Evolutionary conservation across 2,888 invertebrate genomes (phyloP).

Genomic region (Thera britannica): DNA sequence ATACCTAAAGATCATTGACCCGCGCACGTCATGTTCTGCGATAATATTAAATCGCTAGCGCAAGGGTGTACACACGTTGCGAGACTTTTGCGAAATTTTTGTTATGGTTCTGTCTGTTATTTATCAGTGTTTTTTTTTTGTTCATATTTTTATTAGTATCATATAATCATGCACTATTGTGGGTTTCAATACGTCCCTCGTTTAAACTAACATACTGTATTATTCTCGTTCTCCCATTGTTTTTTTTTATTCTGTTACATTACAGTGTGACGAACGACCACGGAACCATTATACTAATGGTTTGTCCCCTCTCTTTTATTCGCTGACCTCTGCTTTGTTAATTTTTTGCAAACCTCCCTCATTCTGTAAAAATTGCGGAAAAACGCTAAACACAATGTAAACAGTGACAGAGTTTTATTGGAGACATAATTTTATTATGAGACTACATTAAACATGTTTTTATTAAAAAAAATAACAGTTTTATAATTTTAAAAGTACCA

Average conservation of each 20-base stretch:
- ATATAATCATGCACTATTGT: too few relatives aligned
- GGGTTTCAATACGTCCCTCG: too few relatives aligned
- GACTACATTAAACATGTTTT: background rate
- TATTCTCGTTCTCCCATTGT: background rate
- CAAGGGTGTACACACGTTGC: too few relatives aligned
- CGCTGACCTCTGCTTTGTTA: constrained; percentile 50
- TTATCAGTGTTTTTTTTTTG: too few relatives aligned
- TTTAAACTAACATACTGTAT: too few relatives aligned
- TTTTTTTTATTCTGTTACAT: constrained; percentile 28
- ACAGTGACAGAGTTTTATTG: constrained; percentile 40
- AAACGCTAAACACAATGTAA: constrained; percentile 36
- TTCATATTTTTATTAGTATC: too few relatives aligned
- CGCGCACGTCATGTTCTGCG: too few relatives aligned
- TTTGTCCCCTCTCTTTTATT: constrained; percentile 45
- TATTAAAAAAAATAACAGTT: background rate
- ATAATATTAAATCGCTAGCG: too few relatives aligned
- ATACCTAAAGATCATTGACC: too few relatives aligned
- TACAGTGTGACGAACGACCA: constrained; percentile 43
- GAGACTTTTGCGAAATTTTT: too few relatives aligned
- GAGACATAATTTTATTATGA: constrained; percentile 24
- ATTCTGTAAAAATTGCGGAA: constrained; percentile 36
- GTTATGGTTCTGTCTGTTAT: too few relatives aligned
- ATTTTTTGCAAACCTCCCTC: constrained; percentile 48
- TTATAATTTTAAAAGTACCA: background rate
- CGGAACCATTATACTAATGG: constrained; percentile 47